Percentiles rank a stretch among this genome's conserved stretches.
Evolutionary conservation across 2,113 vertebrate genomes (phyloP).

Genomic region (Perca fluviatilis): DNA sequence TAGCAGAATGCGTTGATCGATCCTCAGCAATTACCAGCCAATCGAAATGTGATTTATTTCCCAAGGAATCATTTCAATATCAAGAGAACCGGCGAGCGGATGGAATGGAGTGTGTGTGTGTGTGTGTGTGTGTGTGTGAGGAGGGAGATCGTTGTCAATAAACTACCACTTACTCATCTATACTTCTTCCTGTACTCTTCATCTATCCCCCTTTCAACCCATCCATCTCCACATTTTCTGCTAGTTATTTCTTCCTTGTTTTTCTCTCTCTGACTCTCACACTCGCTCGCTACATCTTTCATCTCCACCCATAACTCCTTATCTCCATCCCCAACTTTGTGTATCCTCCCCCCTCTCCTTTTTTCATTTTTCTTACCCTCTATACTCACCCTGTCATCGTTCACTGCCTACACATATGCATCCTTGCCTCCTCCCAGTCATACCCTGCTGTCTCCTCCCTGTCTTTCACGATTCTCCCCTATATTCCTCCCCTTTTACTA

Average conservation of each 20-base stretch:
- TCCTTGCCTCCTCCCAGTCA: conserved; percentile 45
- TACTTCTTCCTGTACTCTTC: conserved; percentile 61
- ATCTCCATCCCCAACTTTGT: not conserved
- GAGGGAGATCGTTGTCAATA: conserved; percentile 90
- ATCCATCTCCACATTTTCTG: conserved; percentile 42
- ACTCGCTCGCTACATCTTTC: not conserved
- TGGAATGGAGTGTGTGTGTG: conserved; percentile 13
- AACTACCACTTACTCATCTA: conserved; percentile 77
- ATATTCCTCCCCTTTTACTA: not conserved
- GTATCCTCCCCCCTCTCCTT: not conserved
- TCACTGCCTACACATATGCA: conserved; percentile 43
- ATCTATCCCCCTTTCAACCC: conserved; percentile 23
- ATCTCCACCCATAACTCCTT: conserved; percentile 2
- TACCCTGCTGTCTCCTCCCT: conserved; percentile 47
- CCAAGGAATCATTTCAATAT: conserved; percentile 99
- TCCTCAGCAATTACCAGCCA: conserved; percentile 99
- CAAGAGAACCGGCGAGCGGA: conserved; percentile 79
- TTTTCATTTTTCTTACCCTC: not conserved
- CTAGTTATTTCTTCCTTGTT: not conserved
- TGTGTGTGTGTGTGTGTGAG: conserved; percentile 33
- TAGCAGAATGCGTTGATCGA: conserved; percentile 88
- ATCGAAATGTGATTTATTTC: conserved; percentile 99
- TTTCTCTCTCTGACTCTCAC: not conserved
- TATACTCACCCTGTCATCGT: not conserved
- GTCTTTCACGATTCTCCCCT: not conserved